These are phyloP conservation scores for Equus quagga DNA, from an alignment of 2,113 vertebrate genomes.

Conservation along the genomic window DNA sequence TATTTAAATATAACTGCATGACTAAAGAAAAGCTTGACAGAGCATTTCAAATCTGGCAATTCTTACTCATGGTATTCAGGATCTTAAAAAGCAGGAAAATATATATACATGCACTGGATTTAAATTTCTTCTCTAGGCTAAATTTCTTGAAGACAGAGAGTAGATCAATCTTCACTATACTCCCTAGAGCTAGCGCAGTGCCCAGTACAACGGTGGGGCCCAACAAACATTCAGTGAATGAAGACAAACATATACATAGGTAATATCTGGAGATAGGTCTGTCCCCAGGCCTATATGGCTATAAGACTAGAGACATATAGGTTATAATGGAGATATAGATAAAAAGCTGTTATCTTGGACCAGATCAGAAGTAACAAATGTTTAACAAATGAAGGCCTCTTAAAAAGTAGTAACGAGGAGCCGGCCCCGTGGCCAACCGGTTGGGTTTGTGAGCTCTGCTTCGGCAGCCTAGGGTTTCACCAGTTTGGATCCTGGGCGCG, in stretches of 20 bases:
- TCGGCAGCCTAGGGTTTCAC: too few species aligned
- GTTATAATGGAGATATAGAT: neutral
- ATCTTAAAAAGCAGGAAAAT: neutral
- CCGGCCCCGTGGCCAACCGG: too few species aligned
- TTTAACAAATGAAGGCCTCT: neutral
- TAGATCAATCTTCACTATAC: neutral
- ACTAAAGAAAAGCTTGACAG: conserved; percentile 4
- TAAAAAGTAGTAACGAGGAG: neutral
- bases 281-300: neutral
- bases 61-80: conserved; percentile 24
- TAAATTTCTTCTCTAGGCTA: conserved; percentile 50
- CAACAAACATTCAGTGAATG: conserved; percentile 11
- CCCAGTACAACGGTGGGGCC: neutral
- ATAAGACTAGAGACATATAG: neutral
- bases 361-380: conserved; percentile 30
- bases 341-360: neutral
- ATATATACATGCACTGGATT: neutral
- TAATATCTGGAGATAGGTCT: neutral
- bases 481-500: too few species aligned
- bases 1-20: conserved; percentile 49
- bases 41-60: conserved; percentile 39
- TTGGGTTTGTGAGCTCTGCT: too few species aligned
- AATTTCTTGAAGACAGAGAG: conserved; percentile 32
- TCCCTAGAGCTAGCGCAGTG: neutral
- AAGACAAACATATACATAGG: neutral